These are phyloP conservation scores for Nebria ingens DNA, from an alignment of 1,140 invertebrate genomes.

Conservation along the genomic window DNA sequence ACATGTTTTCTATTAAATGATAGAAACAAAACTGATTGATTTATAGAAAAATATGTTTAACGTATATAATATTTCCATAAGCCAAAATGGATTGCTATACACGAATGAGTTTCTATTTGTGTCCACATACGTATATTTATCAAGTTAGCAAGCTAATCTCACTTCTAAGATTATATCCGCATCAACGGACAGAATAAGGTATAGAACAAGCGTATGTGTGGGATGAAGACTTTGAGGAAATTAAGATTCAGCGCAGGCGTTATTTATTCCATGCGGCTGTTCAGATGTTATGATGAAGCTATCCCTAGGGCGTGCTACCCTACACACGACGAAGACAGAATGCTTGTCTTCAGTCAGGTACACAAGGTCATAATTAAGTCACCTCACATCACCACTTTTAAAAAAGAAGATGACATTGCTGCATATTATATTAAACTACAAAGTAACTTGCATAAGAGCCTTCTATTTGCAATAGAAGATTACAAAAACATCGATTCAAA, in stretches of 20 bases:
- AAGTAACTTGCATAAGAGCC: too few species aligned
- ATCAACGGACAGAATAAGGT: neutral
- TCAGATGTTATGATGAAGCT: neutral
- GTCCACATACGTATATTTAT: neutral
- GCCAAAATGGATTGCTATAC: too few species aligned
- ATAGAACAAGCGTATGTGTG: neutral
- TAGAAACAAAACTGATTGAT: too few species aligned
- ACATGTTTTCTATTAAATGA: too few species aligned
- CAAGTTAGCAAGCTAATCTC: neutral
- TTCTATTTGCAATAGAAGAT: too few species aligned
- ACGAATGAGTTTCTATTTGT: too few species aligned
- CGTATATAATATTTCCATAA: too few species aligned
- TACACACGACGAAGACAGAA: neutral
- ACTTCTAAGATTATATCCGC: neutral
- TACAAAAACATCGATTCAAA: too few species aligned
- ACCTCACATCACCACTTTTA: too few species aligned
- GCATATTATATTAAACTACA: too few species aligned
- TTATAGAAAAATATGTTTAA: too few species aligned
- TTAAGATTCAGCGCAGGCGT: neutral
- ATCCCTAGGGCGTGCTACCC: neutral
- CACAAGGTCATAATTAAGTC: neutral
- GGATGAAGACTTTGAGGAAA: neutral
- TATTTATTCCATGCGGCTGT: neutral
- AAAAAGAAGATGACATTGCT: too few species aligned
- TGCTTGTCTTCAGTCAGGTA: neutral